A percentile compares a stretch with the other conserved stretches of the same genome.
Conservation (phyloP, 2,113 vertebrate genomes). For the Poicephalus gulielmi region DNA sequence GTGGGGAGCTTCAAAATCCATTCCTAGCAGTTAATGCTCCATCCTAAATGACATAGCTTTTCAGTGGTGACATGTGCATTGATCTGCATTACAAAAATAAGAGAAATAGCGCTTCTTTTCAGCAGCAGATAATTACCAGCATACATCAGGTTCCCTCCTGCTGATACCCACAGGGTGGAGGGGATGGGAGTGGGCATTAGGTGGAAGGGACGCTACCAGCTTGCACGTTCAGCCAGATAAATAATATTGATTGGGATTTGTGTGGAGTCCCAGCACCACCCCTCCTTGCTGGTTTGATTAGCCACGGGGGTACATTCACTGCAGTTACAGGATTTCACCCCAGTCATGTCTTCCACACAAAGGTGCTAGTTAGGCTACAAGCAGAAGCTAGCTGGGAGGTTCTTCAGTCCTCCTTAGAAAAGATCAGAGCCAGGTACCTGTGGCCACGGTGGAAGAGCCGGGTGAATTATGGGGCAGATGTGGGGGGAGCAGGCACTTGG, state of each 20-base stretch:
- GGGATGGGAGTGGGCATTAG: slow-evolving; percentile 59
- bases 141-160: slow-evolving; percentile 52
- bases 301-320: not conserved
- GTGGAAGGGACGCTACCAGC: not conserved
- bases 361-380: slow-evolving; percentile 33
- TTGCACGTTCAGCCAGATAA: slow-evolving; percentile 40
- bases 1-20: slow-evolving; percentile 44
- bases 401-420: not conserved
- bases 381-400: not conserved
- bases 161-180: slow-evolving; percentile 52
- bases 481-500: not conserved
- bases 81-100: slow-evolving; percentile 63
- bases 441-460: not conserved
- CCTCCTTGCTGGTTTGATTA: slow-evolving; percentile 35
- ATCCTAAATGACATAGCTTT: slow-evolving; percentile 65
- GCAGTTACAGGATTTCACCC: slow-evolving; percentile 27
- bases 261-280: not conserved
- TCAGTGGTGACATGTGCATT: slow-evolving; percentile 44
- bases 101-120: slow-evolving; percentile 59
- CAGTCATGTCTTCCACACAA: slow-evolving; percentile 23
- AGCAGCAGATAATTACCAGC: slow-evolving; percentile 56
- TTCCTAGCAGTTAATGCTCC: slow-evolving; percentile 64
- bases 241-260: slow-evolving; percentile 53
- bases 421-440: not conserved
- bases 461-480: not conserved